Base-by-base conservation (phyloP, 2,888 invertebrate species). In the Chouioia cunea region DNA sequence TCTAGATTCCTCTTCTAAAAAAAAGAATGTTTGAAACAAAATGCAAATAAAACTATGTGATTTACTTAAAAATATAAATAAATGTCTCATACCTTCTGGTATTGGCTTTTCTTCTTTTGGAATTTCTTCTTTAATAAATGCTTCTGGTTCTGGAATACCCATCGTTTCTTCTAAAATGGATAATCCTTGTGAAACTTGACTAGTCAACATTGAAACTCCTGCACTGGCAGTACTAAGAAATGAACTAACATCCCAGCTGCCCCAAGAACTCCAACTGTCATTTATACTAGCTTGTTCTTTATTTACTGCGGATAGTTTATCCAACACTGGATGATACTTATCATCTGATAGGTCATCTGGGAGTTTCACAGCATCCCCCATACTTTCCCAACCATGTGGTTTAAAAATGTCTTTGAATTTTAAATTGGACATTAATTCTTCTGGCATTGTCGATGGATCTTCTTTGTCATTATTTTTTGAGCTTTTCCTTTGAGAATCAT, bases 101-200 rank as follows among this genome's bases (percentile, higher is more conserved):
- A 56, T 67, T 14, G 47, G 14, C 4, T 70, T 75, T 43, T 76
- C 74, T 44, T 67, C 70, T 27, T 65, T 18, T 43, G 73, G 57
- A 70, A 43, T 72, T 47, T 79, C 77, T 47, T 23, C 71, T 65
- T 88, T 87, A 0, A 92, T 94, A 67, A 95, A 79, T 80, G 95
- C 93, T 81, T 91, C 93, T 0, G 96, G 94, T 79, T 93, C 91
- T 0, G 96, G 95, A 0, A 92, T 93, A 2, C 95, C 96, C 46
- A 97, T 92, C 15, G 93, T 90, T 50, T 90, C 90, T 87, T 96
- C 96, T 70, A 96, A 82, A 14, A 93, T 92, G 60, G 91, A 90
- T 69, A 96, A 87, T 2, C 95, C 94, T 86, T 95, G 92, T 47
- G 93, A 93, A 44, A 96, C 93, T 79, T 94, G 93, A 75, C 86